These are phyloP conservation scores for Triplophysa dalaica DNA, from an alignment of 2,113 vertebrate species.

Conservation along the genomic window DNA sequence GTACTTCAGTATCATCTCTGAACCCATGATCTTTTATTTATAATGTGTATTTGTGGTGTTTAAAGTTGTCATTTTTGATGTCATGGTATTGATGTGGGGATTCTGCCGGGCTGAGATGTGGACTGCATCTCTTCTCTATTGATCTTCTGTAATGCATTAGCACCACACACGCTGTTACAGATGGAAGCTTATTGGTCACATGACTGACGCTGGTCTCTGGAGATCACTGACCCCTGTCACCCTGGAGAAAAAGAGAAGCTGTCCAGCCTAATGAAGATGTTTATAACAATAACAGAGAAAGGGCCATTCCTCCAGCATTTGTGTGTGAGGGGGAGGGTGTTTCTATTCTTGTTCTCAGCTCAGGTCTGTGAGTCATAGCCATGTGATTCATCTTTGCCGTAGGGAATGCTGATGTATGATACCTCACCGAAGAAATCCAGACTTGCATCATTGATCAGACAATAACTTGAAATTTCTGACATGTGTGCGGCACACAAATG, in stretches of 20 bases:
- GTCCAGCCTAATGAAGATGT: not conserved
- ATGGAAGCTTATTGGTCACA: constrained; percentile 56
- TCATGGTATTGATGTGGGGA: not conserved
- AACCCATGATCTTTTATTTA: not conserved
- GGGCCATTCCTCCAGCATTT: not conserved
- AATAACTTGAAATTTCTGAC: too few relatives aligned
- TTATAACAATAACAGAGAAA: too few relatives aligned
- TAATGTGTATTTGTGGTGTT: not conserved
- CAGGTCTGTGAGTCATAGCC: constrained; percentile 59
- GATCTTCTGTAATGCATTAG: constrained; percentile 59
- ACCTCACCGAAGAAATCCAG: constrained; percentile 43
- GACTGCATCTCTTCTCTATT: constrained; percentile 38
- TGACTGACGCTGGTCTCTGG: not conserved
- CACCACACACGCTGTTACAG: constrained; percentile 76
- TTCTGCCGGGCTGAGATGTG: not conserved
- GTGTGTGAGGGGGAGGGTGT: constrained; percentile 18
- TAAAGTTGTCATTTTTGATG: not conserved
- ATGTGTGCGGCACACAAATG: too few relatives aligned
- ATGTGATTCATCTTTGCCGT: constrained; percentile 56
- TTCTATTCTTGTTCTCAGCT: constrained; percentile 58
- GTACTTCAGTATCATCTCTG: not conserved
- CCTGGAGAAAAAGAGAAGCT: not conserved
- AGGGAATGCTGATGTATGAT: constrained; percentile 27
- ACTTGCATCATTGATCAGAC: constrained; percentile 12
- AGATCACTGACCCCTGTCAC: not conserved